A percentile compares a stretch with the other conserved stretches of the same genome.
Evolutionary conservation across 2,113 vertebrate species (phyloP).

Genomic region (Tetrax tetrax): DNA sequence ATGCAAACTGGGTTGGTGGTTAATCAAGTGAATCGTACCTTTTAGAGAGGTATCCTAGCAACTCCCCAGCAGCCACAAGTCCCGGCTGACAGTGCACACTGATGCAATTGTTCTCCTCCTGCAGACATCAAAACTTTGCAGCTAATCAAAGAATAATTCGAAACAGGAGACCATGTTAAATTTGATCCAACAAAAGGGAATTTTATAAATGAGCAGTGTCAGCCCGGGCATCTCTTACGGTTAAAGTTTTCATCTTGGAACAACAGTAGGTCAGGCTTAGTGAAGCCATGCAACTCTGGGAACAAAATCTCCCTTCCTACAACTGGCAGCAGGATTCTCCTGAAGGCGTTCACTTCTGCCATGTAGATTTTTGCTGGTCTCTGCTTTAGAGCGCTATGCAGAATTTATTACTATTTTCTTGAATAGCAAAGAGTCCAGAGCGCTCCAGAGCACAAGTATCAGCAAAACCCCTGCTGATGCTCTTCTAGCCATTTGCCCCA

Average conservation of each 20-base stretch:
- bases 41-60: slow-evolving; percentile 76
- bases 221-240: not conserved
- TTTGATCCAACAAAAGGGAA: slow-evolving; percentile 46
- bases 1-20: slow-evolving; percentile 60
- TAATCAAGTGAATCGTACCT: slow-evolving; percentile 73
- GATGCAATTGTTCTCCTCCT: slow-evolving; percentile 66
- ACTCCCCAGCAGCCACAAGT: slow-evolving; percentile 65
- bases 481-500: not conserved
- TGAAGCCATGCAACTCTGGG: fast-evolving
- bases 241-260: not conserved
- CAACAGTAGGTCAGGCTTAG: not conserved
- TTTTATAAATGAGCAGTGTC: slow-evolving; percentile 26
- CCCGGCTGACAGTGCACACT: slow-evolving; percentile 47
- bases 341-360: not conserved
- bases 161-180: slow-evolving; percentile 59
- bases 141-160: slow-evolving; percentile 68
- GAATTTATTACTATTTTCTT: not conserved
- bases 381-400: not conserved
- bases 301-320: not conserved
- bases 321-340: not conserved
- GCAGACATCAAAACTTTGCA: slow-evolving; percentile 71
- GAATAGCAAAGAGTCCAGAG: not conserved
- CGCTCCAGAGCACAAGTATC: not conserved
- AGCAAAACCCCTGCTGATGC: not conserved
- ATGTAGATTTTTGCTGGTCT: not conserved